These are phyloP conservation scores for Sesia bembeciformis DNA, from an alignment of 2,888 invertebrate genomes.

Conservation along the genomic window DNA sequence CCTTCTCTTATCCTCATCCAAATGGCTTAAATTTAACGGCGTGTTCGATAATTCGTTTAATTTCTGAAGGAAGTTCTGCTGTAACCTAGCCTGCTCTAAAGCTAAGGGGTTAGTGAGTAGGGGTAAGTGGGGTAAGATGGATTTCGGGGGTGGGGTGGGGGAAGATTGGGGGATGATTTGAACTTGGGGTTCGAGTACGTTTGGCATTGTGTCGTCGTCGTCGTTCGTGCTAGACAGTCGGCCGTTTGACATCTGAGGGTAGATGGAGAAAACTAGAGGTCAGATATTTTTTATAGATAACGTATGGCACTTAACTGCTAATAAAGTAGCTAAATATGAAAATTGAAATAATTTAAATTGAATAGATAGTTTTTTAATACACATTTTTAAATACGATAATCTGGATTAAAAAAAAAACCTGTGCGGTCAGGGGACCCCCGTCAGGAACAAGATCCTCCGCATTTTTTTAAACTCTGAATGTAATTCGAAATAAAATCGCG, in stretches of 20 bases:
- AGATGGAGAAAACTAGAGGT: neutral
- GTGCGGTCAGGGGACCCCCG: too few species aligned
- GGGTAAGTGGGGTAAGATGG: constrained; percentile 24
- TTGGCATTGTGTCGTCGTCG: constrained; percentile 66
- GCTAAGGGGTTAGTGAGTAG: constrained; percentile 46
- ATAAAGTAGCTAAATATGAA: too few species aligned
- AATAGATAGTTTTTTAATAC: too few species aligned
- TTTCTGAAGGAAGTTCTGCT: constrained; percentile 58
- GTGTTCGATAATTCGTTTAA: constrained; percentile 60
- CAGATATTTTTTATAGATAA: neutral
- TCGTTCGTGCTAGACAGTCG: constrained; percentile 68
- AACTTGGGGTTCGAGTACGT: constrained; percentile 64
- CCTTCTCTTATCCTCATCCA: constrained; percentile 44
- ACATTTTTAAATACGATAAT: neutral
- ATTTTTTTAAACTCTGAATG: too few species aligned
- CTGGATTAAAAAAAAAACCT: too few species aligned
- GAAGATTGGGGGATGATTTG: constrained; percentile 60
- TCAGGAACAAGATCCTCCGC: too few species aligned
- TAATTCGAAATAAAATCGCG: too few species aligned
- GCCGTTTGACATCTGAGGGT: constrained; percentile 64
- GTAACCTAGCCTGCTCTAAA: constrained; percentile 57
- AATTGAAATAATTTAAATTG: too few species aligned
- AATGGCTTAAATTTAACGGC: constrained; percentile 59
- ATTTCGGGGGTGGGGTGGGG: constrained; percentile 36
- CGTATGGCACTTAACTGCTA: neutral